A percentile compares a stretch with the other conserved stretches of the same genome.
Conservation (phyloP, 2,888 invertebrate species). For the Scelioninae gen. 2 region DNA sequence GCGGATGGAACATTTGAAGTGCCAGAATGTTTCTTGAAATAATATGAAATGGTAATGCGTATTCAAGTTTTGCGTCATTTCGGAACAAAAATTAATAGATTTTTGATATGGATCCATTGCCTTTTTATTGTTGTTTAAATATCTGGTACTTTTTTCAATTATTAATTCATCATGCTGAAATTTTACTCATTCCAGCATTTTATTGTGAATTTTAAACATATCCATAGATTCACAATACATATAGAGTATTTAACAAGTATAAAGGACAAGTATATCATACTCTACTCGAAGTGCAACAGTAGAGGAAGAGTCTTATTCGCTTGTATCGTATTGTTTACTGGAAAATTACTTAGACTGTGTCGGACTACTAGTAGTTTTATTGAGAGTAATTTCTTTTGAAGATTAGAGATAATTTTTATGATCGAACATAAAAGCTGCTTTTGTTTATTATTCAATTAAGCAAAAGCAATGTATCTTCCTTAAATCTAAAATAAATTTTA, state of each 20-base stretch:
- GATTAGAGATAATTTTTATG: too few species aligned
- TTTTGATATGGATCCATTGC: too few species aligned
- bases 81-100: too few species aligned
- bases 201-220: slow-evolving; percentile 25
- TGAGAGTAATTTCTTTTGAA: too few species aligned
- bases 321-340: slow-evolving; percentile 35
- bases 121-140: background rate
- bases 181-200: slow-evolving; percentile 19
- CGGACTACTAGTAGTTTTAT: background rate
- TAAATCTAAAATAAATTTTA: too few species aligned
- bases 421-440: too few species aligned
- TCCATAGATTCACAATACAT: slow-evolving; percentile 35
- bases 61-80: too few species aligned
- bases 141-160: background rate
- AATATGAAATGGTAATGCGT: too few species aligned
- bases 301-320: slow-evolving; percentile 36
- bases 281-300: slow-evolving; percentile 34
- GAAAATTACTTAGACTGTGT: slow-evolving; percentile 31
- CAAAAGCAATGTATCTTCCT: too few species aligned
- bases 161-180: background rate
- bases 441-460: background rate
- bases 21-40: too few species aligned
- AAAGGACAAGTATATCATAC: slow-evolving; percentile 38
- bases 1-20: too few species aligned
- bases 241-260: slow-evolving; percentile 36